Evolutionary conservation across 2,113 vertebrate genomes (phyloP).

Genomic region (Otus sunia): DNA sequence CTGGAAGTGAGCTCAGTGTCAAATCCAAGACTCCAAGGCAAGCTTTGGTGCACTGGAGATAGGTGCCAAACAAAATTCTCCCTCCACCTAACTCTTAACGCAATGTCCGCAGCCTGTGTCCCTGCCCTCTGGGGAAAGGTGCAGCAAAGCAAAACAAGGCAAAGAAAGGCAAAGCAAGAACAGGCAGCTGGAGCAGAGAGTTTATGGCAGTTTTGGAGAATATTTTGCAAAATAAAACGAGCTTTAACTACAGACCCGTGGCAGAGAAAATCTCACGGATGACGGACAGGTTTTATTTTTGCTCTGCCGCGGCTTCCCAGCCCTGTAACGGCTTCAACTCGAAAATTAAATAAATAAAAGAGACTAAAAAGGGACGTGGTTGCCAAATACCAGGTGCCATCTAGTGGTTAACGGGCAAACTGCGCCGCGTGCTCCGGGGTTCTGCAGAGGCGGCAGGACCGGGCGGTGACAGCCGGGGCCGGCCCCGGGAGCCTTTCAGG

Average conservation of each 20-base stretch:
- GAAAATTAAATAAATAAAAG: neutral
- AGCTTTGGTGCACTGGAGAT: fast-evolving
- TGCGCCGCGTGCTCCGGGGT: neutral
- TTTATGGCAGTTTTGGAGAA: neutral
- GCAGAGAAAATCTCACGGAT: neutral
- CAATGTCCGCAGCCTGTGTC: fast-evolving
- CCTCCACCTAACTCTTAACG: fast-evolving
- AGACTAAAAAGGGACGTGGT: neutral
- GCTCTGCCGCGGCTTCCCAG: neutral
- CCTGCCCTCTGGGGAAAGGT: fast-evolving
- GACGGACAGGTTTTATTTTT: neutral
- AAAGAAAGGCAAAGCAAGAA: neutral
- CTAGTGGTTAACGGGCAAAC: slow-evolving; percentile 53
- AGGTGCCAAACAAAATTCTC: fast-evolving
- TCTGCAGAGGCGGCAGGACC: neutral
- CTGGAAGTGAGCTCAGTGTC: neutral
- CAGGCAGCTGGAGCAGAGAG: neutral
- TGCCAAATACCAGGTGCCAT: slow-evolving; percentile 70
- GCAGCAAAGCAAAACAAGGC: neutral
- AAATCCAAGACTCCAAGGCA: no score
- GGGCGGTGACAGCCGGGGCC: no score
- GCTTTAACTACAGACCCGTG: neutral
- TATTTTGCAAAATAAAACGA: neutral
- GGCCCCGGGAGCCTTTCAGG: neutral
- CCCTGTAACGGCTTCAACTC: neutral